Evolutionary conservation across 2,888 invertebrate genomes (phyloP), one percentile per base, ranked within the genome.

Genomic region (Pyrrhia umbra): DNA sequence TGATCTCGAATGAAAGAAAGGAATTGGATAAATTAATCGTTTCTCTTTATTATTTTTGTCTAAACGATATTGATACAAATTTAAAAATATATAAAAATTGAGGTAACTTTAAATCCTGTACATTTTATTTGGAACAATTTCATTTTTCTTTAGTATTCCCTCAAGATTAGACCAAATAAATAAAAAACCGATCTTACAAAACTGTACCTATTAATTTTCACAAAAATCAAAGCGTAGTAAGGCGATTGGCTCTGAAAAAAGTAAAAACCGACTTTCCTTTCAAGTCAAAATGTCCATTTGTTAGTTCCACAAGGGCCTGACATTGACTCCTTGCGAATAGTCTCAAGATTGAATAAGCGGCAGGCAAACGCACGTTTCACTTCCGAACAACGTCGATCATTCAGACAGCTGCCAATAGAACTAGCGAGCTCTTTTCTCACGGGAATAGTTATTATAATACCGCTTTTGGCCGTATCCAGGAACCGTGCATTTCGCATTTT

Each of bases 321-420:
- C 82, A 77, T 75, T 80, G 81, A 85, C 81, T 81, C 66, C 65
- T 68, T 61, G 61, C 75, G 72, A 80, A 85, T 85, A 79, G 77
- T 76, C 75, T 13, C 18, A 80, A 67, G 52, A 70, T 70, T 68
- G 68, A 75, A 75, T 81, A 68, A 65, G 56, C 25, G 55, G 56
- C 25, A 52, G 72, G 74, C 69, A 58, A 73, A 63, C 70, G 56
- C 69, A 68, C 72, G 56, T 66, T 71, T 78, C 66, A 75, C 80
- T 84, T 77, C 76, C 73, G 73, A 81, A 51, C 47, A 63, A 75
- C 88, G 83, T 91, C 84, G 83, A 90, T 92, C 90, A 92, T 86
- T 79, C 77, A 80, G 88, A 88, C 89, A 90, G 88, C 88, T 91
- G 91, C 85, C 92, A 90, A 90, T 90, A 90, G 82, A 90, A 90